Evolutionary conservation across 1,140 invertebrate species (phyloP), one percentile per base, ranked within the genome.

Genomic region (Probaryconus sp.): DNA sequence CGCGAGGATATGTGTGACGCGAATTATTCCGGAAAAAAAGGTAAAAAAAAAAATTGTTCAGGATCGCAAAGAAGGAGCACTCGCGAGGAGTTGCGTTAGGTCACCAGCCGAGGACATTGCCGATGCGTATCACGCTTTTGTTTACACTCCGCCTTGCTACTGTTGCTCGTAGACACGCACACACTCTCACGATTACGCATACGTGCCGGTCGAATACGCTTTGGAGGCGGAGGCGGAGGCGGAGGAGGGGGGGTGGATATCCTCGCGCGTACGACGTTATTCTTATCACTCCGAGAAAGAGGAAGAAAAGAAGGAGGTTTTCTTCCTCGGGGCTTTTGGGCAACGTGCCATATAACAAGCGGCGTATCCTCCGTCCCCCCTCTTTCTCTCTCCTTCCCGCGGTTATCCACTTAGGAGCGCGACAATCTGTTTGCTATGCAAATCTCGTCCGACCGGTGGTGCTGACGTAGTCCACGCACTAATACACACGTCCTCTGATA

Each of bases 361-460:
- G 51, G 6, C 17, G 14, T 24, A 43, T 35, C 43, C 45, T 51
- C 51, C 42, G 35, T 35, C 35, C 48, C 18, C 6, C 31, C 21
- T 21, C 18, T 33, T 38, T 33, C 35, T 48, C 45, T 31, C 51
- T n/a, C 72, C 37, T 43, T 24, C 65, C 13, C 51, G 67, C 78
- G 68, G 69, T 80, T 84, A 85, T 82, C 80, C 81, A 84, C 84
- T 85, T 82, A 79, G 60, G 56, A 80, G 73, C 72, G 80, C 81
- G 82, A 82, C 82, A 81, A 86, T 86, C 83, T 81, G 82, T 83
- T 84, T 83, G 83, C 82, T 81, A 86, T 86, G 84, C 84, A 83
- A 85, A 85, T 84, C 81, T 73, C 79, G 81, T 84, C 79, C 67
- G 77, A 82, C 76, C 78, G 75, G 76, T 78, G 76, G 68, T 79